Base-by-base conservation (phyloP, 53 echinoderm and acorn worm genomes). In the Holothuria leucospilota region DNA sequence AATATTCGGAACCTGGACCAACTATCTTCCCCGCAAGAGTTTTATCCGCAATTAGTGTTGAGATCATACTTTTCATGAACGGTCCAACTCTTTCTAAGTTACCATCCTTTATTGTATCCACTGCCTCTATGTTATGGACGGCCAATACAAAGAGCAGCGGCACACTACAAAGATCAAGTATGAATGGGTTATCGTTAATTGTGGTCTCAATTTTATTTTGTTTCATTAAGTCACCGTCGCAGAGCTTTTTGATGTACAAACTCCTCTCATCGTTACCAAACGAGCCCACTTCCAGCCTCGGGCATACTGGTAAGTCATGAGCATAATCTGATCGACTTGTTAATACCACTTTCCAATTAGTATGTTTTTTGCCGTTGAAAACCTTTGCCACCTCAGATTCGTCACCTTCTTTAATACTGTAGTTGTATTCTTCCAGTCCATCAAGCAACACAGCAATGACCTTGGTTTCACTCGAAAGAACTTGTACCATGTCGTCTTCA, bases 181-280 rank as follows among this genome's bases (percentile, higher is more conserved):
- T 69, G 28, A 69, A 69, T 25, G 69, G 69, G 28, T 29, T 28
- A 6, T 69, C 14, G 28, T 69, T 6, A 24, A 69, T 69, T 14
- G 28, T 9, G 14, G 28, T 38, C 28, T 69, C 34, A 29, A 69
- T 38, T 69, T 24, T 29, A 18, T 69, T 38, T 26, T 69, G 69
- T 38, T 38, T 24, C 29, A 26, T 13, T 0, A 1, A 6, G 34
- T 69, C 30, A 69, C 34, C 28, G 18, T 26, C 28, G 29, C 34
- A 69, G 7, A 69, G 16, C 28, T 69, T 69, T 69, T 69, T 38
- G 34, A 69, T 69, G 29, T 69, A 69, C 34, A 26, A 26, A n/a
- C 28, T 69, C 28, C 69, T 69, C 28, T 69, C 69, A 25, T n/a
- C 28, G 29, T 69, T 29, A 69, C 69, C 69, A 69, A 69, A 69